These are phyloP conservation scores for Lissonota sp. DNA, from an alignment of 2,888 invertebrate species.

Conservation along the genomic window DNA sequence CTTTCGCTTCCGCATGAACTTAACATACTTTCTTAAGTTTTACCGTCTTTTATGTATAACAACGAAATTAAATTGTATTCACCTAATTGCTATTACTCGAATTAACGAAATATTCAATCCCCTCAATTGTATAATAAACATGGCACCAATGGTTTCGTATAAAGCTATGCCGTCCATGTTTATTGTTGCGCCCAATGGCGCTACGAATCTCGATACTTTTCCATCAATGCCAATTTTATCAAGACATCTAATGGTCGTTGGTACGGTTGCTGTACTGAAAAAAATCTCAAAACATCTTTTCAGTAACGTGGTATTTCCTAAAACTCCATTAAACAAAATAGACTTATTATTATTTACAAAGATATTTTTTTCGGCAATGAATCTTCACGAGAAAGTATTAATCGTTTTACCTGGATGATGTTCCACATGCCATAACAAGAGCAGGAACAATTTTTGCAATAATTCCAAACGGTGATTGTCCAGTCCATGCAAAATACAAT, in stretches of 20 bases:
- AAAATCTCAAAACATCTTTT: too few relatives aligned
- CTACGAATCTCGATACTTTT: constrained; percentile 96
- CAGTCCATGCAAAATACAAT: constrained; percentile 92
- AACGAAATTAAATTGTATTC: too few relatives aligned
- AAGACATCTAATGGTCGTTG: constrained; percentile 96
- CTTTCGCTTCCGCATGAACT: too few relatives aligned
- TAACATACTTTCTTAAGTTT: too few relatives aligned
- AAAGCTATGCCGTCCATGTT: constrained; percentile 99
- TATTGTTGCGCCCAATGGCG: constrained; percentile 98
- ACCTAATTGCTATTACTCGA: constrained; percentile 96
- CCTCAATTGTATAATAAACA: constrained; percentile 98
- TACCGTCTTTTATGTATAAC: too few relatives aligned
- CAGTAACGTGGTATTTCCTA: too few relatives aligned
- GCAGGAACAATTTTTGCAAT: constrained; percentile 94
- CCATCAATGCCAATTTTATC: constrained; percentile 96
- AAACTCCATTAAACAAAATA: background rate
- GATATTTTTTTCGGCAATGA: constrained; percentile 25
- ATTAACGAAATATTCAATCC: constrained; percentile 93
- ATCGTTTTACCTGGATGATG: constrained; percentile 88
- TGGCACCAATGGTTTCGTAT: constrained; percentile 98
- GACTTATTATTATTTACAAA: background rate
- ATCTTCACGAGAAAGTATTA: too few relatives aligned
- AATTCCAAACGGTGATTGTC: constrained; percentile 92
- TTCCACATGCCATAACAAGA: constrained; percentile 97
- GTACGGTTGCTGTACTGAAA: constrained; percentile 95